Base-by-base conservation (phyloP, 2,888 invertebrate genomes). In the Chalcis sispes region DNA sequence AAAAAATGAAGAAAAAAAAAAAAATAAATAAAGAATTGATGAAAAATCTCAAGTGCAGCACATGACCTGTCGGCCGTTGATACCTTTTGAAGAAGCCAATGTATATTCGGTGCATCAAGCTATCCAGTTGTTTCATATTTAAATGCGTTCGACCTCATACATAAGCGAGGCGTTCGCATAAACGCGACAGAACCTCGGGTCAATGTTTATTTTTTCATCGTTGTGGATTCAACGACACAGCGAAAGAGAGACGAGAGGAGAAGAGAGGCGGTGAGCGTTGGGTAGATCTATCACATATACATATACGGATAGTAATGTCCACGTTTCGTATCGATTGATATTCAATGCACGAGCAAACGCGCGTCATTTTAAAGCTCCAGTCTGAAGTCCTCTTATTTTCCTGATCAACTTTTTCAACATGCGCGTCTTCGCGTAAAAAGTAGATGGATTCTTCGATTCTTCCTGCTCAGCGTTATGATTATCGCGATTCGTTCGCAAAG, bases 121-220 rank as follows among this genome's bases (percentile, higher is more conserved):
- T 27, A 27, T 2, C 13, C 54, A 27, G 10, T 0, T 27, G 27
- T 54, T 25, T 13, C 23, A 36, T 25, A 23, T 59, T 25, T 25
- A 36, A 36, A 27, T 15, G 18, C 42, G 23, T 42, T 8, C 5
- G 15, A 13, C 25, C n/a, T 61, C 40, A 23, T 61, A 25, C 42
- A 42, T n/a, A 61, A 61, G 25, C 4, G 36, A 25, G 15, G 15
- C 15, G 20, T 13, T 2, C 20, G 32, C 36, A 8, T 8, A n/a
- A 1, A 2, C 18, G 42, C 42, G 13, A 13, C 13, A 4, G 48
- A 48, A n/a, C 54, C 15, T 27, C 27, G 1, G 42, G 5, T 15
- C 25, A 42, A n/a, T 25, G 42, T 61, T 61, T 42, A 61, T 61
- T 61, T 61, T 58, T 61, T 42, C 42, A 61, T 61, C 61, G 8